These are phyloP conservation scores for Chaetops frenatus DNA, from an alignment of 2,113 vertebrate species.

Conservation along the genomic window DNA sequence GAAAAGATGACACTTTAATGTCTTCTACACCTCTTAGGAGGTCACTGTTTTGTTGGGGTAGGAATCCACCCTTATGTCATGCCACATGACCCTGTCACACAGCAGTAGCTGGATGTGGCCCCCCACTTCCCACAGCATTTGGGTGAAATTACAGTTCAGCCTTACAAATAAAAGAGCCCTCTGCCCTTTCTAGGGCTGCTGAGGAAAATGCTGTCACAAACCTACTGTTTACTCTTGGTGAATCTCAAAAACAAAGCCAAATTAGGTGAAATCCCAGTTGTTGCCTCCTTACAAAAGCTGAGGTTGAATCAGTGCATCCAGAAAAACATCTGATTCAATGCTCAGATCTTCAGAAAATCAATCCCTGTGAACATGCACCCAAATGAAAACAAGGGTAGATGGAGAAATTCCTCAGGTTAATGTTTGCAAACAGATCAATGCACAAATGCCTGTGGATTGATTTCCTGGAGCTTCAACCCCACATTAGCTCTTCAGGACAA, in stretches of 20 bases:
- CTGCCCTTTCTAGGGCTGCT: neutral
- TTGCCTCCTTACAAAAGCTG: neutral
- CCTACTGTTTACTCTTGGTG: neutral
- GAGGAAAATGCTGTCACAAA: neutral
- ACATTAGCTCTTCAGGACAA: neutral
- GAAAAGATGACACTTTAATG: neutral
- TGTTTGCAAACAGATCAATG: constrained; percentile 46
- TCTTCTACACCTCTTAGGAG: neutral
- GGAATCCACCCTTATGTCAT: neutral
- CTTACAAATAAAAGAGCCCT: neutral
- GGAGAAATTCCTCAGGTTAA: constrained; percentile 32
- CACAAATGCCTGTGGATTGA: neutral
- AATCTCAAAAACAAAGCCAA: neutral
- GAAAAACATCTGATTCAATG: neutral
- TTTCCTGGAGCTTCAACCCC: neutral
- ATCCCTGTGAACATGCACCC: neutral
- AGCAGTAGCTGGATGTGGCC: accelerated
- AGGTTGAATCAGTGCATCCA: neutral
- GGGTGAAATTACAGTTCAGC: neutral
- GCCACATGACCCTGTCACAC: neutral
- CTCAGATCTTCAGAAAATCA: constrained; percentile 28
- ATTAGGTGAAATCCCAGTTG: constrained; percentile 6
- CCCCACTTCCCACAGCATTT: neutral
- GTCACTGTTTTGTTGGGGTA: neutral
- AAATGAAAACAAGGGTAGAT: constrained; percentile 22